phyloP scores from a whole-genome alignment of 2,113 vertebrate species.

The Centrocercus urophasianus region DNA sequence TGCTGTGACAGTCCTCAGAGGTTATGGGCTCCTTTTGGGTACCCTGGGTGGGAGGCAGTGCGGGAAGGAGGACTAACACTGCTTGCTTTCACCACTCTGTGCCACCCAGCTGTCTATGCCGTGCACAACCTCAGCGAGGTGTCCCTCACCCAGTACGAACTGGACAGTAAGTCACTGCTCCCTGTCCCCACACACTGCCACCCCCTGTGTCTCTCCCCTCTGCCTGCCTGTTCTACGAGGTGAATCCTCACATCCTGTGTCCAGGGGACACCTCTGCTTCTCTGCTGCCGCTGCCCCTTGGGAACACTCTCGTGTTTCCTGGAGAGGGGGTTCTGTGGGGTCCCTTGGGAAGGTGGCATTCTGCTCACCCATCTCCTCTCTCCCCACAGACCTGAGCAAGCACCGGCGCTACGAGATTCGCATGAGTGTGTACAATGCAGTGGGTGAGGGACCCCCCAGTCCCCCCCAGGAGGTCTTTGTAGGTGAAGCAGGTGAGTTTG shows the following conservation, averaged over 20 bases:
- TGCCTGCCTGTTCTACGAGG: not conserved
- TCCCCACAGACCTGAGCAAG: conserved; percentile 87
- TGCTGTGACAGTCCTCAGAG: not conserved
- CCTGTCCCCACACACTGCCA: not conserved
- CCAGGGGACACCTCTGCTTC: not conserved
- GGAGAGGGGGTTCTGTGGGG: rapidly evolving
- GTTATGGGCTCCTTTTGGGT: not conserved
- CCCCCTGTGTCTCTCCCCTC: not conserved
- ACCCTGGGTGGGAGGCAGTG: not conserved
- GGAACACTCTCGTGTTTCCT: not conserved
- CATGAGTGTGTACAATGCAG: conserved; percentile 93
- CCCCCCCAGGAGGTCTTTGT: conserved; percentile 96
- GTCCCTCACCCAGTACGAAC: conserved; percentile 88
- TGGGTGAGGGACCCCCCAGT: conserved; percentile 91
- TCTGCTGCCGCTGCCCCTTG: not conserved
- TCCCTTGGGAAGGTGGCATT: rapidly evolving
- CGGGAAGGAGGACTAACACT: not conserved
- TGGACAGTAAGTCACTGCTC: conserved; percentile 88
- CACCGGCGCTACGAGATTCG: conserved; percentile 96
- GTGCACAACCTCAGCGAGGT: conserved; percentile 90
- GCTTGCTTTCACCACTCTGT: conserved; percentile 6
- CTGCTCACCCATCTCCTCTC: not conserved
- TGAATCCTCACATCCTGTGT: not conserved
- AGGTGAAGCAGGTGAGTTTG: conserved; percentile 90
- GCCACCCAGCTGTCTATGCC: conserved; percentile 83